Conservation (phyloP, 2,888 invertebrate genomes). For the Spodoptera littoralis region DNA sequence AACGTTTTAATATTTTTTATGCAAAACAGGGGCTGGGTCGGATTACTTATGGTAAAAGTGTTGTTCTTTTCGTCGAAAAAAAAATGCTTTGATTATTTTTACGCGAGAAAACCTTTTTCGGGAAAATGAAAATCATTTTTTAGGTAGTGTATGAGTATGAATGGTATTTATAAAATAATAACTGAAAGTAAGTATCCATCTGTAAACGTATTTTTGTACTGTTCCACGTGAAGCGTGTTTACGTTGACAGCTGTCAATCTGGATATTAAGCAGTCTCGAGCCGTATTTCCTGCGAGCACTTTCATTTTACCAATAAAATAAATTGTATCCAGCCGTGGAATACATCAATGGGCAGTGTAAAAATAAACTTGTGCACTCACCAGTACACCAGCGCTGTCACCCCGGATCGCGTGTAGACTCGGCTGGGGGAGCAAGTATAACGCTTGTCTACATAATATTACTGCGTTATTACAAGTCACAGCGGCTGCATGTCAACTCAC, state of each 20-base stretch:
- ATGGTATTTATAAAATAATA: background rate
- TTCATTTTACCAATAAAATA: conserved; percentile 35
- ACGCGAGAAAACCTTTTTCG: conserved; percentile 1
- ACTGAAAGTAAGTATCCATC: background rate
- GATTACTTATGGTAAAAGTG: conserved; percentile 36
- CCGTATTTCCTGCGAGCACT: conserved; percentile 29
- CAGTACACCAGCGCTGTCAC: conserved; percentile 68
- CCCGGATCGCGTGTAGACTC: conserved; percentile 65
- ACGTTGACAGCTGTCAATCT: conserved; percentile 38
- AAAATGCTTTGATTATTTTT: conserved; percentile 28
- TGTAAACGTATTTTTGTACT: background rate
- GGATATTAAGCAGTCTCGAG: conserved; percentile 25
- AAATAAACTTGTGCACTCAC: conserved; percentile 59
- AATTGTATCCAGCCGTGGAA: conserved; percentile 49
- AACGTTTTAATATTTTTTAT: conserved; percentile 45
- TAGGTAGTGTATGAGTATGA: background rate
- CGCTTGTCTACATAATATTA: conserved; percentile 79
- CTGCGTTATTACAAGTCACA: conserved; percentile 72
- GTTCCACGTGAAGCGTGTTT: background rate
- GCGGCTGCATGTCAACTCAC: conserved; percentile 53
- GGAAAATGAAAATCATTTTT: conserved; percentile 5
- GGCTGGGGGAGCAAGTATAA: conserved; percentile 68
- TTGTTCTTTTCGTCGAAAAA: conserved; percentile 23
- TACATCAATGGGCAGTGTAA: conserved; percentile 36
- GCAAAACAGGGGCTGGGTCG: conserved; percentile 30